Evolutionary conservation across 2,113 vertebrate genomes (phyloP), one percentile per base, ranked within the genome.

Genomic region (Eolophus roseicapilla): DNA sequence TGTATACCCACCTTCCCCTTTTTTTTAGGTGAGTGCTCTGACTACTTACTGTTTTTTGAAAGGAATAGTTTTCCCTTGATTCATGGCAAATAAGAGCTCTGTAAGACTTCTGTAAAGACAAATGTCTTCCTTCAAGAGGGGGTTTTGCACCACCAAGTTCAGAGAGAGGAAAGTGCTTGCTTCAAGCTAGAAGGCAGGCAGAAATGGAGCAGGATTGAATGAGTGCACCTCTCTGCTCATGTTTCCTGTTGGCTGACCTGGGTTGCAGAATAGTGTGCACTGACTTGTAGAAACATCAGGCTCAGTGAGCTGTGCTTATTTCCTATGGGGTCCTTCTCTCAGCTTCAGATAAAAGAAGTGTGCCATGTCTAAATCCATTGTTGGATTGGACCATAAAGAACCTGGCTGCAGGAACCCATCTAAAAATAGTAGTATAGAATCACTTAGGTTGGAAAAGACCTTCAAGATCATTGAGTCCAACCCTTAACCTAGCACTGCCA

Each of bases 31-130:
- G 44, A 44, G 3, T 77, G 29, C 21, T 83, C 64, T 90, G 50
- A 7, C 52, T 73, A 21, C 43, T 79, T 53, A 8, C 46, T 31
- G 16, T 11, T 70, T 69, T 21, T 21, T 64, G 67, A 55, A 82
- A 55, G 25, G 23, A 53, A 29, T 7, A 0, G 17, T 60, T 85
- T 76, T 25, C 28, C 46, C 23, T 37, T 0, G 0, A 4, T 39
- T 81, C 0, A 0, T n/a, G 35, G 16, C 29, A 87, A 70, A n/a
- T 11, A 75, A 49, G 52, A 57, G 33, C 18, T 65, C 60, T 63
- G 16, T 8, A 17, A 4, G 1, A 55, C 41, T 73, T 35, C 63
- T 65, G 69, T 67, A 65, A 76, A 73, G 88, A 53, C 6, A 88
- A 28, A 11, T 0, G 0, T 43, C 7, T 47, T 63, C 41, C 8